Evolutionary conservation across 2,797 vertebrate species (phyloP), one percentile per base, ranked within the genome.

Genomic region (Nasua narica): DNA sequence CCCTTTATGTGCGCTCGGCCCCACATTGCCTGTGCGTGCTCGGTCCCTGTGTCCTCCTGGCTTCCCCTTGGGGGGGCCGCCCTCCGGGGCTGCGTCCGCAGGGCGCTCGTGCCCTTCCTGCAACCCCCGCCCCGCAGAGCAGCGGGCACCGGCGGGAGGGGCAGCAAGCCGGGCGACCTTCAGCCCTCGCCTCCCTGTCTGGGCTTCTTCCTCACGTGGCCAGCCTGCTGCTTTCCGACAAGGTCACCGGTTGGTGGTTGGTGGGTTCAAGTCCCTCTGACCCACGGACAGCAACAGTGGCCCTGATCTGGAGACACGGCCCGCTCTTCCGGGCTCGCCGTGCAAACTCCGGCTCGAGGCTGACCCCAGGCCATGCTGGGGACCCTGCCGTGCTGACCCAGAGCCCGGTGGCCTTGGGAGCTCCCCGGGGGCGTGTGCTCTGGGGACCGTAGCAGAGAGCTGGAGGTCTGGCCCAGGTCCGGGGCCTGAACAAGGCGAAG

Each of bases 21-120:
- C 50, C 54, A 4, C 16, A 1, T 4, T 9, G 50, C 0, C 3
- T n/a, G n/a, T n/a, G n/a, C n/a, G n/a, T n/a, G n/a, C n/a, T n/a
- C n/a, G n/a, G n/a, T n/a, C 65, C 4, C 46, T 48, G 76, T 58
- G 78, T 82, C 29, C 69, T 67, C 60, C 54, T 18, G 46, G 40
- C 29, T 78, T 3, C 46, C 56, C 87, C 0, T 6, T 0, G 2
- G 56, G 0, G 35, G 87, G 69, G 19, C 62, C 5, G 18, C 74
- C n/a, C 16, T 12, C 1, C 0, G 29, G 43, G 46, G 43, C 70
- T 74, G 70, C 16, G 4, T 48, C 72, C 2, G 1, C 0, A 1
- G 67, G 60, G 13, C 58, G 5, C 15, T 62, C 76, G 72, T 70
- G 35, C 50, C 62, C 69, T 81, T 83, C 91, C 76, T 5, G 35